phyloP scores from a whole-genome alignment of 2,888 invertebrate species.

The Cremastinae sp. region DNA sequence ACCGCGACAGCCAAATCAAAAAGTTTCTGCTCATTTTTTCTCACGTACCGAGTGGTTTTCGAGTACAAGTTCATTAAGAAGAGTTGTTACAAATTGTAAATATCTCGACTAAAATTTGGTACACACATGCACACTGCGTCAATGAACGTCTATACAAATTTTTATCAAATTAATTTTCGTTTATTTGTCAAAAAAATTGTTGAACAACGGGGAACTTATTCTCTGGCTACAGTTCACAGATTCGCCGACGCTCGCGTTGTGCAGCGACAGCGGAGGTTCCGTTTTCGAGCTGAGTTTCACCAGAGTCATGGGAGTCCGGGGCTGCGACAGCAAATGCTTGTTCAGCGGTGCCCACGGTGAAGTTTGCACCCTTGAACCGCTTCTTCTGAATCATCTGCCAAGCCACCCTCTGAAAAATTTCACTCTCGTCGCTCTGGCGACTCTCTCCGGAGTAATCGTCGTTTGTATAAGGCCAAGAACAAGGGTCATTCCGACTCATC shows the following conservation, averaged over 20 bases:
- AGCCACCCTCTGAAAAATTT: conserved; percentile 87
- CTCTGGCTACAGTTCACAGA: conserved; percentile 84
- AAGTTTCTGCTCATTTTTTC: too few relatives aligned
- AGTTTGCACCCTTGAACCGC: conserved; percentile 89
- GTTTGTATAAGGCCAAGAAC: conserved; percentile 90
- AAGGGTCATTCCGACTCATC: conserved; percentile 89
- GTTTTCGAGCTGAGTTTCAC: conserved; percentile 97
- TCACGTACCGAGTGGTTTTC: too few relatives aligned
- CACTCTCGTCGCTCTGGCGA: conserved; percentile 94
- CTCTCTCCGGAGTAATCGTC: conserved; percentile 93
- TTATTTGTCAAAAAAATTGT: not conserved
- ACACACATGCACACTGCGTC: too few relatives aligned
- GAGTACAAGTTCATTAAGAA: too few relatives aligned
- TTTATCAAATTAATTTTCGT: too few relatives aligned
- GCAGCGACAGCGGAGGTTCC: conserved; percentile 96
- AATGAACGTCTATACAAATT: too few relatives aligned
- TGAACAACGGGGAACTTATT: not conserved
- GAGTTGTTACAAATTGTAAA: too few relatives aligned
- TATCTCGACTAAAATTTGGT: too few relatives aligned
- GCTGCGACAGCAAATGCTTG: conserved; percentile 94
- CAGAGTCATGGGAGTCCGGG: conserved; percentile 92
- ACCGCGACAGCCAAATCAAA: too few relatives aligned
- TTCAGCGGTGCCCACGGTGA: conserved; percentile 99
- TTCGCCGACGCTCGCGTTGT: conserved; percentile 87
- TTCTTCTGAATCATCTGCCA: conserved; percentile 83